Percentiles rank a stretch among this genome's conserved stretches.
These are phyloP conservation scores for Salvelinus namaycush DNA, from an alignment of 2,113 vertebrate genomes.

Conservation along the genomic window DNA sequence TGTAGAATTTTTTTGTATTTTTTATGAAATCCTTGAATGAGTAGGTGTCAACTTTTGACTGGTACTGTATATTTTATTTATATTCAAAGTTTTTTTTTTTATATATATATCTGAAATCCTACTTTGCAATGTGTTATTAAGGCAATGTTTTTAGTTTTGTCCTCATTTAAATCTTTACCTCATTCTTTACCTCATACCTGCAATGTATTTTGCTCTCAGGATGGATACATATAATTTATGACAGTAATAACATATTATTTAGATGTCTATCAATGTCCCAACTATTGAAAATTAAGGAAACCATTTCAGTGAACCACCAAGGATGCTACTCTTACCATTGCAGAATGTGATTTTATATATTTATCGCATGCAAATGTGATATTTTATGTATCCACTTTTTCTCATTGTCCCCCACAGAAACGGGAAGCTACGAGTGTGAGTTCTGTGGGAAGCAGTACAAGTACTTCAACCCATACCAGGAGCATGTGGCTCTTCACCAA, in stretches of 20 bases:
- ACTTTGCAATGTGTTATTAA: neutral
- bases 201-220: too few species aligned
- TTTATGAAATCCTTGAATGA: too few species aligned
- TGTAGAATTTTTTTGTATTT: too few species aligned
- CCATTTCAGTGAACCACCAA: neutral
- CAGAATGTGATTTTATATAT: neutral
- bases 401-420: constrained; percentile 76
- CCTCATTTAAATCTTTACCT: neutral
- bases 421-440: constrained; percentile 95
- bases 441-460: constrained; percentile 99
- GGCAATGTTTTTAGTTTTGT: neutral
- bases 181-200: too few species aligned
- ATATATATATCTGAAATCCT: neutral
- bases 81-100: neutral
- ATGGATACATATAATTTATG: too few species aligned
- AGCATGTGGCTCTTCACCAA: constrained; percentile 95
- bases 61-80: neutral
- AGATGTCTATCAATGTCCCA: neutral
- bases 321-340: neutral
- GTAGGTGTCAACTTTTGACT: too few species aligned
- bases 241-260: too few species aligned
- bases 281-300: neutral
- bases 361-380: neutral
- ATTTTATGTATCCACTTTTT: neutral
- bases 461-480: constrained; percentile 98